Evolutionary conservation across 2,888 invertebrate species (phyloP), one percentile per base, ranked within the genome.

Genomic region (Idaea dimidiata): DNA sequence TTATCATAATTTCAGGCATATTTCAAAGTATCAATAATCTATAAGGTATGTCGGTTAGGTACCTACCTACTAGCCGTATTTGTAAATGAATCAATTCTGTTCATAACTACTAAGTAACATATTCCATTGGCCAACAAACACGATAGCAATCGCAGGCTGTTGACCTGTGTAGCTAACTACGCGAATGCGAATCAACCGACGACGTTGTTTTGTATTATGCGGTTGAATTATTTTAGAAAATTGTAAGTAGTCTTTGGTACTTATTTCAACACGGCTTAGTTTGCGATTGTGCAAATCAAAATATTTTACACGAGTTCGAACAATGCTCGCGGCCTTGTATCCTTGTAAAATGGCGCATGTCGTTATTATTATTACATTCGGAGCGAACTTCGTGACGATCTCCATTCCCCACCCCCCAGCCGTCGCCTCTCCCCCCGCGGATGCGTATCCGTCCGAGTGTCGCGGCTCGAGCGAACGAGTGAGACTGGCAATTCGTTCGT

Each of bases 391-490:
- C 91, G 88, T 90, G 91, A 89, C 90, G 91, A 88, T 91, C 89
- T 89, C 86, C 83, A 81, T 87, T 84, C 88, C 82, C 83, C 83
- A 75, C 81, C 77, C 80, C 74, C 81, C n/a, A n/a, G n/a, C n/a
- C n/a, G n/a, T 76, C 75, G 66, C 75, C 73, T 78, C 81, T 77
- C 83, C 77, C 88, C 86, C 88, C 90, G 88, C 89, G 88, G 90
- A 91, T 91, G 90, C 90, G 91, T 91, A 89, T 91, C 91, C 89
- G 90, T 91, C 91, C 88, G 90, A 89, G 87, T 89, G 90, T 91
- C 90, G 91, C 89, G 88, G 65, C 68, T 68, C 67, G 67, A 63
- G 59, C 58, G 58, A 58, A 55, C 54, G 62, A 67, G 66, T 16
- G 32, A 64, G 63, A 84, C 84, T 89, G 87, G 88, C 89, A 81